Conservation (phyloP, 2,797 vertebrate species). For the Acanthurus leucopareius region DNA sequence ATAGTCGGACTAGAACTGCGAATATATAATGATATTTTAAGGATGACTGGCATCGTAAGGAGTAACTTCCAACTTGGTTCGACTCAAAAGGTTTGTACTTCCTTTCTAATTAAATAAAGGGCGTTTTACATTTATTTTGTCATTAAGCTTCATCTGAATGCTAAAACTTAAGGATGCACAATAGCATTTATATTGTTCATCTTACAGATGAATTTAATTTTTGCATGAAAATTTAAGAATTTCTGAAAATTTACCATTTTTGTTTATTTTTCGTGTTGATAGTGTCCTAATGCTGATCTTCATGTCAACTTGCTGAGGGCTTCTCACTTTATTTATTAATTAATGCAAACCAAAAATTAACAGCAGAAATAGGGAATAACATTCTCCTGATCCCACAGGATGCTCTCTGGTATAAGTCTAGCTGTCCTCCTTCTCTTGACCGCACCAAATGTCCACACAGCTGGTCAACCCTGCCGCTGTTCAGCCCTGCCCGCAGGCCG, state of each 20-base stretch:
- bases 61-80: slow-evolving; percentile 19
- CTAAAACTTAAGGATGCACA: not conserved
- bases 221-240: not conserved
- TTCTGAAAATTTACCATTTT: not conserved
- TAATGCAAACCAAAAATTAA: not conserved
- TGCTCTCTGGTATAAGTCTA: slow-evolving; percentile 73
- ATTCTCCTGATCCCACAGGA: slow-evolving; percentile 73
- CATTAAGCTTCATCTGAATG: not conserved
- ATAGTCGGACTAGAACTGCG: not conserved
- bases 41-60: slow-evolving; percentile 49
- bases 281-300: not conserved
- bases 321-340: not conserved
- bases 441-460: slow-evolving; percentile 25
- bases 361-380: not conserved
- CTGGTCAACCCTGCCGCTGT: slow-evolving; percentile 72
- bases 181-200: not conserved
- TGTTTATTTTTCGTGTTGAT: slow-evolving; percentile 3
- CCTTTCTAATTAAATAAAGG: not conserved
- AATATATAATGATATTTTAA: slow-evolving; percentile 17
- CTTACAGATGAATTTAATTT: slow-evolving; percentile 3
- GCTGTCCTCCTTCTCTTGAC: slow-evolving; percentile 74
- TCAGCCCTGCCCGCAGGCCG: slow-evolving; percentile 41
- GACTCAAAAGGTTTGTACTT: slow-evolving; percentile 71
- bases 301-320: not conserved
- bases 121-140: not conserved